Evolutionary conservation across 2,888 invertebrate species (phyloP).

Genomic region (Ophion ellenae): DNA sequence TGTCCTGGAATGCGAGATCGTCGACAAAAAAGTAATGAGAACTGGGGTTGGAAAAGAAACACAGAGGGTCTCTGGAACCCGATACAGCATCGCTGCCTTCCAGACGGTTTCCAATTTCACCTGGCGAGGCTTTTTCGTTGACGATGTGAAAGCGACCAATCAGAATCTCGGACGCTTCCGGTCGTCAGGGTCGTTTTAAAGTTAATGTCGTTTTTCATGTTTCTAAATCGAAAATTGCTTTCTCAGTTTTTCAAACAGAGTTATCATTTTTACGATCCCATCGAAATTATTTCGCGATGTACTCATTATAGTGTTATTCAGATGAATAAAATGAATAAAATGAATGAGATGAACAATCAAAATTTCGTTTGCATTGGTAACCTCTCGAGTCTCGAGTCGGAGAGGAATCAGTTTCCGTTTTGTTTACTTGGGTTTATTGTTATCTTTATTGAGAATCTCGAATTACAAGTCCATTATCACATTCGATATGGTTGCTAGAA

Average conservation of each 20-base stretch:
- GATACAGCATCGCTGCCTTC: constrained; percentile 19
- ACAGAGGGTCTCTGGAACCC: constrained; percentile 10
- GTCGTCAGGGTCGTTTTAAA: constrained; percentile 4
- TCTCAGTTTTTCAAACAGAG: neutral
- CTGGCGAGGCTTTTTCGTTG: constrained; percentile 32
- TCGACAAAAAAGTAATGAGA: constrained; percentile 12
- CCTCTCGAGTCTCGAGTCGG: neutral
- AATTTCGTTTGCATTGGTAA: too few species aligned
- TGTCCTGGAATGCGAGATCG: neutral
- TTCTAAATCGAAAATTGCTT: neutral
- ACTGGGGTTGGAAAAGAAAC: constrained; percentile 7
- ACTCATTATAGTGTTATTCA: neutral
- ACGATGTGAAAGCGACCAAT: constrained; percentile 37
- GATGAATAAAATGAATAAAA: neutral
- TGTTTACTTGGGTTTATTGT: neutral
- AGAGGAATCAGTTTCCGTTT: neutral
- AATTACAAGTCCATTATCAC: too few species aligned
- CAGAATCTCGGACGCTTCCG: constrained; percentile 28
- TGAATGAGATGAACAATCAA: neutral
- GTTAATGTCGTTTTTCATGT: constrained; percentile 1
- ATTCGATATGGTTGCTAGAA: too few species aligned
- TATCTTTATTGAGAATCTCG: neutral
- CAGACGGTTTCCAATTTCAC: constrained; percentile 51
- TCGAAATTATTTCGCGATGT: neutral
- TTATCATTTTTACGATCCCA: neutral